Base-by-base conservation (phyloP, 2,888 invertebrate species). In the Sialis lutaria region DNA sequence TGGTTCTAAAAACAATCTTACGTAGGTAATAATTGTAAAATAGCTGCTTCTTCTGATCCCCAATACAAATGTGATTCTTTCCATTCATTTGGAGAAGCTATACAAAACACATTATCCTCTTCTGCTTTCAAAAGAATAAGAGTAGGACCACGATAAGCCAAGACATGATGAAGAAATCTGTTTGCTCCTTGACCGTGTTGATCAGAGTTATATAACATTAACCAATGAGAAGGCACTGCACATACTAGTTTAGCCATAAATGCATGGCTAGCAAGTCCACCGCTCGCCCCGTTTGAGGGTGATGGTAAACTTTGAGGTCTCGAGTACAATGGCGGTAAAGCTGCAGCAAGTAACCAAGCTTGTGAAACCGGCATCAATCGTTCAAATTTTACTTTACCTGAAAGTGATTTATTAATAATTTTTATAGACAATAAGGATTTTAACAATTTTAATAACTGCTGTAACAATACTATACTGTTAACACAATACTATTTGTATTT, bases 181-280 rank as follows among this genome's bases (percentile, higher is more conserved):
- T 91, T 92, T 48, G 82, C 75, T 31, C 90, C 91, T n/a, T 83
- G 67, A 0, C 92, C 93, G 66, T 90, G 86, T 50, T 85, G 79
- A 55, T 79, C 76, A 47, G 88, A 85, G 57, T 82, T 78, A 68
- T 92, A 93, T 45, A 93, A 67, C 50, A 83, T 69, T 46, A 79
- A 75, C 92, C 92, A 93, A 65, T 88, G 87, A 48, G 82, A 82
- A 2, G 82, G 82, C 55, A 80, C 70, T 53, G 77, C 70, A 54
- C 78, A 79, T 47, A 75, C 65, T 13, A 80, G 64, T 50, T 78
- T 75, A 48, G 77, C 72, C 56, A 82, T 69, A 63, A 82, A 79
- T 49, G 65, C 63, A 52, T 68, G 67, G 5, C 68, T 65, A n/a
- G 42, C 22, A 31, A 57, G 50, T 30, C 65, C 64, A 40, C 59